Base-by-base conservation (phyloP, 2,888 invertebrate species). In the Diaprepes abbreviatus region DNA sequence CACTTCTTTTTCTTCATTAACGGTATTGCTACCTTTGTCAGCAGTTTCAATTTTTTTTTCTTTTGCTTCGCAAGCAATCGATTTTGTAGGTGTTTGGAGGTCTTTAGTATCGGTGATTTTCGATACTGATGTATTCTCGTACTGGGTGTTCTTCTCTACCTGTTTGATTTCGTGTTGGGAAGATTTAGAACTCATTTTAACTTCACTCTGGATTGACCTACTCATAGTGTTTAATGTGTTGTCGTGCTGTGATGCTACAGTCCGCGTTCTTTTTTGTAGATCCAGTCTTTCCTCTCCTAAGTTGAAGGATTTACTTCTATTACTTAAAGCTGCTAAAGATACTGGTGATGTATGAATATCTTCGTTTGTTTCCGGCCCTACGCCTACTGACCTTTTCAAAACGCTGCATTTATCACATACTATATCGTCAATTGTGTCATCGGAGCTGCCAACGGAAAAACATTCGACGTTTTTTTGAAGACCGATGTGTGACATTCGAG, bases 251-350 rank as follows among this genome's bases (percentile, higher is more conserved):
- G 80, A 79, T 14, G 86, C 87, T 83, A 81, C 86, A 81, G 78
- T 90, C 86, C 79, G 85, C 83, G 78, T 87, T 85, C 71, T 83
- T 10, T 76, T 72, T 2, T 67, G 54, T 7, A 85, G 78, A 59
- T 85, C 85, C 0, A 86, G 76, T 73, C 85, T 86, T 55, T 86
- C 87, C 54, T 88, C 88, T 1, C 89, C 88, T 75, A 88, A 84
- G 77, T 88, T 88, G 75, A 89, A 90, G 0, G 89, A 89, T 71
- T 87, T 86, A 76, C 89, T 89, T 60, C 88, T 83, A 1, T 85
- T 85, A 57, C 78, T 83, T 77, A 87, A 79, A 66, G 85, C 84
- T 21, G 85, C 83, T 21, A 88, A 78, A 0, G 88, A 88, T 28
- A 87, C 79, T 1, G 87, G 83, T 14, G 79, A 77, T 0, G 80